These are phyloP conservation scores for Meteorus sp. DNA, from an alignment of 1,140 invertebrate species.

Conservation along the genomic window DNA sequence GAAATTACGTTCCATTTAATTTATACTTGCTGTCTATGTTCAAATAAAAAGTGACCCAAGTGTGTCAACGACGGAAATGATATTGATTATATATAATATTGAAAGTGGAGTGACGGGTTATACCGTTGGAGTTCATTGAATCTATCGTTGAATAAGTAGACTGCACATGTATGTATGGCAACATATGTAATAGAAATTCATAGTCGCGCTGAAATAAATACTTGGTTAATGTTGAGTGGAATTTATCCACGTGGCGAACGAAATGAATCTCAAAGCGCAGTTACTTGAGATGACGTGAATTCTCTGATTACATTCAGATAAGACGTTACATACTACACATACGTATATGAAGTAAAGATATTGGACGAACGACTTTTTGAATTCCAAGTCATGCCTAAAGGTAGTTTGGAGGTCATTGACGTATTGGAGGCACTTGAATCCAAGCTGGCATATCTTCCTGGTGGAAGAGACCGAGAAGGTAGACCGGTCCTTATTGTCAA, in stretches of 20 bases:
- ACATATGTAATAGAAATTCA: background rate
- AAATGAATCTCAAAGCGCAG: no score
- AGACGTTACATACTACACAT: background rate
- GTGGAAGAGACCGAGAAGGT: slow-evolving; percentile 67
- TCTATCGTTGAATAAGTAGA: background rate
- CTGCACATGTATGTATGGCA: background rate
- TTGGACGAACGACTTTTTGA: background rate
- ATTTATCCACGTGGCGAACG: no score
- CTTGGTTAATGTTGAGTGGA: no score
- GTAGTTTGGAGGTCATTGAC: slow-evolving; percentile 49
- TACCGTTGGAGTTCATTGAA: no score
- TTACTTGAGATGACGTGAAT: no score
- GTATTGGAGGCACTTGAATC: slow-evolving; percentile 60
- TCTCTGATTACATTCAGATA: no score
- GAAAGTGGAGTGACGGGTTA: background rate
- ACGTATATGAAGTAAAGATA: background rate
- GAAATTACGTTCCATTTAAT: no score
- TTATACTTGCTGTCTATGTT: no score
- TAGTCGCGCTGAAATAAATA: background rate
- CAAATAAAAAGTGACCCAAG: no score
- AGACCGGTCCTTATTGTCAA: slow-evolving; percentile 66
- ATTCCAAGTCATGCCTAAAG: slow-evolving; percentile 29
- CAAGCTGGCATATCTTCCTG: slow-evolving; percentile 64
- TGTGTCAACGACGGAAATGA: no score
- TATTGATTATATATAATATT: background rate